Evolutionary conservation across 1,140 invertebrate species (phyloP).

Genomic region (Zaprionus gabonicus): DNA sequence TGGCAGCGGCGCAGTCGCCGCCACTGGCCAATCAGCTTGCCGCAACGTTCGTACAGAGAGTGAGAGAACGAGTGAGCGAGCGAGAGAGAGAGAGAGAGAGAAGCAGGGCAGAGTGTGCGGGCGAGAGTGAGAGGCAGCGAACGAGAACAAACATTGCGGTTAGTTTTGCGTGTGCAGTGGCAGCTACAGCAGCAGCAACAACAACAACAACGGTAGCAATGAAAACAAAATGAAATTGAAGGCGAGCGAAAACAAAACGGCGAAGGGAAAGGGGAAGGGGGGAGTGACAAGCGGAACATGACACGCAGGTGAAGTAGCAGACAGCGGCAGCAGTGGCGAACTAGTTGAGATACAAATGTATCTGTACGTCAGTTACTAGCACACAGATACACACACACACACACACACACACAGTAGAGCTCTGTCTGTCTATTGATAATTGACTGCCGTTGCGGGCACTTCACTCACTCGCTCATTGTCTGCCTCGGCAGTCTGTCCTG

Average conservation of each 20-base stretch:
- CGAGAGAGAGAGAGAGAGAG: constrained; percentile 29
- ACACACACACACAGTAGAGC: constrained; percentile 19
- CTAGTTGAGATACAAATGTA: constrained; percentile 60
- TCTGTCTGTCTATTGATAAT: constrained; percentile 71
- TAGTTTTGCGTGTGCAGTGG: constrained; percentile 72
- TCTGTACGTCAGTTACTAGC: constrained; percentile 45
- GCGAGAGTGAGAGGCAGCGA: constrained; percentile 30
- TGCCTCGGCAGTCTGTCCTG: constrained; percentile 7
- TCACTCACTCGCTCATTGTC: constrained; percentile 38
- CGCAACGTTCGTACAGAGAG: constrained; percentile 22
- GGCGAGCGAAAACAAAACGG: constrained; percentile 31
- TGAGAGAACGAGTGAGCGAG: constrained; percentile 24
- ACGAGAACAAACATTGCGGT: constrained; percentile 37
- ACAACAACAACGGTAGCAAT: constrained; percentile 11
- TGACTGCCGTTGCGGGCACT: constrained; percentile 61
- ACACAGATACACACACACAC: constrained; percentile 25
- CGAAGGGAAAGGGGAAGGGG: neutral
- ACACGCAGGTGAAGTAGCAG: constrained; percentile 70
- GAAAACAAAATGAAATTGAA: constrained; percentile 58
- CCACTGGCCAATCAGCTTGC: constrained; percentile 60
- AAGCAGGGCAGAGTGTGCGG: constrained; percentile 18
- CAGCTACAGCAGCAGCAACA: constrained; percentile 31
- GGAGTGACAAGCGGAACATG: constrained; percentile 24
- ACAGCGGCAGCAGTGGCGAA: constrained; percentile 15
- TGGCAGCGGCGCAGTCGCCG: constrained; percentile 67